Evolutionary conservation across 2,797 vertebrate genomes (phyloP), one percentile per base, ranked within the genome.

Genomic region (Lates japonicus): DNA sequence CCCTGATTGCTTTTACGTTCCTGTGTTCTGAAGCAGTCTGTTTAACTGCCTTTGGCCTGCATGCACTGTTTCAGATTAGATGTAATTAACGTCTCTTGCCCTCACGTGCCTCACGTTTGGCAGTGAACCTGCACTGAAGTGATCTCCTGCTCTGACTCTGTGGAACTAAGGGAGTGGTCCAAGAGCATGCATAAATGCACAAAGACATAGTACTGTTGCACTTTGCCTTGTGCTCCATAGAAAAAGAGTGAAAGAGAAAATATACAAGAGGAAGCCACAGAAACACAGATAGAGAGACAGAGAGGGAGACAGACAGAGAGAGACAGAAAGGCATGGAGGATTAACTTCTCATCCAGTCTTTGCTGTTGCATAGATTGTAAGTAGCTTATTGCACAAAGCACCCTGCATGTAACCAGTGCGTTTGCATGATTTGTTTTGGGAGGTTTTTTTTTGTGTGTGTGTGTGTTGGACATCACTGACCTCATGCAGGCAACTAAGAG

Each of bases 261-360:
- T 37, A 48, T 62, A 37, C 1, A 65, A 59, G 49, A 64, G 44
- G 76, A 65, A 74, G 22, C 74, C 46, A 68, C 60, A 76, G 44
- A 74, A 42, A 60, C 68, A 63, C 13, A 37, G 74, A 74, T 31
- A 60, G 54, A 82, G 14, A 77, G 63, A 74, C 39, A 66, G 65
- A 75, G 19, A 57, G 33, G 33, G 20, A 71, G 68, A 62, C 58
- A 74, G 76, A 73, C 60, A 77, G 69, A 63, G 74, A 67, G 70
- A 73, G 63, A 80, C 79, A 85, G 81, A 78, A 77, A 84, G 63
- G 83, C 67, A 75, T 75, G 64, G 37, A 65, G 88, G 91, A 94
- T 95, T 93, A 94, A 94, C 90, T 89, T 92, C 89, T 94, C 93
- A 94, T 94, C 93, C 92, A 94, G 93, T 87, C 94, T 93, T 92